phyloP scores from a whole-genome alignment of 2,888 invertebrate genomes.

The Euplagia quadripunctaria region DNA sequence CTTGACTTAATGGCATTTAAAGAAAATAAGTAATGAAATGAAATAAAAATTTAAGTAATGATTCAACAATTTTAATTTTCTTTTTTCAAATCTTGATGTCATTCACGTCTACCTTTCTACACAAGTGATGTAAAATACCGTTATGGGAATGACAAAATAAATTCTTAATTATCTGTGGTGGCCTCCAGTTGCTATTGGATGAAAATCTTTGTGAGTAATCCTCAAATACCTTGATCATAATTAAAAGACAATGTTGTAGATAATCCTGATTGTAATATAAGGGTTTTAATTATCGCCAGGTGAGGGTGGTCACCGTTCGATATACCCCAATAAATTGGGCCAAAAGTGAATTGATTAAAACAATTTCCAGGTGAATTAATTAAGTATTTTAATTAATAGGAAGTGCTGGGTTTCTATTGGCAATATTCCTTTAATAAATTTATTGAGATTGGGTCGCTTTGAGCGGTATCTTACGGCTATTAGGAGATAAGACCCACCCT shows the following conservation, averaged over 20 bases:
- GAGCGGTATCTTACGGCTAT: conserved; percentile 72
- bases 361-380: conserved; percentile 87
- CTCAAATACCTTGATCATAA: conserved; percentile 40
- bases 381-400: conserved; percentile 88
- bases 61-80: neutral
- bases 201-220: conserved; percentile 13
- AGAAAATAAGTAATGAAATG: no score
- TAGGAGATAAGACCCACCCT: conserved; percentile 73
- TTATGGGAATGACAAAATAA: conserved; percentile 1
- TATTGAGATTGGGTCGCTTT: conserved; percentile 85
- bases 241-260: conserved; percentile 48
- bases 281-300: conserved; percentile 51
- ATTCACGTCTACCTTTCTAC: neutral
- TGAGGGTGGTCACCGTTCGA: conserved; percentile 64
- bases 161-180: conserved; percentile 14
- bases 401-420: conserved; percentile 85
- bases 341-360: conserved; percentile 85
- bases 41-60: no score
- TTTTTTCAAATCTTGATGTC: neutral
- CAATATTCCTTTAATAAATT: conserved; percentile 87
- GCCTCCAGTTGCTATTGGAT: neutral
- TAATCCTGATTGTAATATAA: conserved; percentile 52
- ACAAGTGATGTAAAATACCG: neutral
- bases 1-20: neutral
- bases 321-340: conserved; percentile 85